A percentile compares a stretch with the other conserved stretches of the same genome.
Evolutionary conservation across 2,113 vertebrate genomes (phyloP).

Genomic region (Crypturellus undulatus): DNA sequence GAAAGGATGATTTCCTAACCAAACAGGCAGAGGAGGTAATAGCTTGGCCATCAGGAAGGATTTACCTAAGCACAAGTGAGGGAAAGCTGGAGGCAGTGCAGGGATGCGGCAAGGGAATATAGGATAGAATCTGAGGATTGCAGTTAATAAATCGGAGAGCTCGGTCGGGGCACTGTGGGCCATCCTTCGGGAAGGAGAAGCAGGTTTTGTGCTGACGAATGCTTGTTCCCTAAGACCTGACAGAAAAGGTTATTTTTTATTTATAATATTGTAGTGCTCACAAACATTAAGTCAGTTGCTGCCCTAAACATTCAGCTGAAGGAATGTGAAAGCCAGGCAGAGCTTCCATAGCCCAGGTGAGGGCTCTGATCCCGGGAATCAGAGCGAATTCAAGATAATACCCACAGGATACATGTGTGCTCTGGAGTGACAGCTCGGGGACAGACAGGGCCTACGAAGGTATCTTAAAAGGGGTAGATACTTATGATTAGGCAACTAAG

Average conservation of each 20-base stretch:
- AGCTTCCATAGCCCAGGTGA: background rate
- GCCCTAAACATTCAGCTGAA: background rate
- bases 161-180: background rate
- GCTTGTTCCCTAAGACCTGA: background rate
- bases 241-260: background rate
- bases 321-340: background rate
- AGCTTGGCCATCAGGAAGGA: background rate
- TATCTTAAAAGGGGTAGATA: background rate
- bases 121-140: background rate
- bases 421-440: background rate
- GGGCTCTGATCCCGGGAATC: background rate
- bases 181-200: conserved; percentile 21
- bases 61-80: conserved; percentile 15
- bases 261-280: background rate
- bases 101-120: conserved; percentile 1
- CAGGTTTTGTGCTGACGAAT: conserved; percentile 19
- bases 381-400: background rate
- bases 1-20: background rate
- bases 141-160: conserved; percentile 1
- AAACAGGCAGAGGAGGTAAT: background rate
- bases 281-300: background rate
- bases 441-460: background rate
- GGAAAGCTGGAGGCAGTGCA: conserved; percentile 6
- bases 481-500: too few relatives aligned
- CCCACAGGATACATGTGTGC: background rate